These are phyloP conservation scores for Echiichthys vipera DNA, from an alignment of 2,797 vertebrate species.

Conservation along the genomic window DNA sequence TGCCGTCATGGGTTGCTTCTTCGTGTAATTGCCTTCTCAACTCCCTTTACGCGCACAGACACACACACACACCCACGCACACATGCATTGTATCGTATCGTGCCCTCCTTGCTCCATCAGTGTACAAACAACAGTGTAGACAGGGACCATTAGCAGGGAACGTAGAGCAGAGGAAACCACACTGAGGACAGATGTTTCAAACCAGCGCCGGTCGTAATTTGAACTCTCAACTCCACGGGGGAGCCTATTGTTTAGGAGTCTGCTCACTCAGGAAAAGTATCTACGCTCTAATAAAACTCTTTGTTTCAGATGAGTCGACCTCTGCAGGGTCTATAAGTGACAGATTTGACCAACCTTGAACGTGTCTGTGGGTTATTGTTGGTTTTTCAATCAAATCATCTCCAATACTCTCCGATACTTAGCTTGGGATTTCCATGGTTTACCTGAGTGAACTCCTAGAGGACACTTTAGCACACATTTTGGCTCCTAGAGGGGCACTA, in stretches of 20 bases:
- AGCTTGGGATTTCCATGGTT: not conserved
- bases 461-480: no score
- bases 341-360: constrained; percentile 1
- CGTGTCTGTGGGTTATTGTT: not conserved
- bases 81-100: constrained; percentile 4
- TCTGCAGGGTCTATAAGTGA: not conserved
- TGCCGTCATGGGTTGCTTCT: constrained; percentile 74
- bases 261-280: constrained; percentile 46
- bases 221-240: constrained; percentile 26
- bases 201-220: constrained; percentile 43
- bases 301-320: constrained; percentile 9
- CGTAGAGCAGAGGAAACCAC: constrained; percentile 65
- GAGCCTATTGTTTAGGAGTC: constrained; percentile 29
- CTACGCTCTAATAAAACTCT: constrained; percentile 18
- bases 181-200: constrained; percentile 68
- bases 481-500: no score
- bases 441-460: no score
- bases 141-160: constrained; percentile 72
- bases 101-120: constrained; percentile 9
- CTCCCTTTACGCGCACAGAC: constrained; percentile 22
- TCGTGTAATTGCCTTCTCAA: constrained; percentile 65
- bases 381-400: not conserved
- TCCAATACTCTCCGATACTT: no score
- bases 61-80: constrained; percentile 4
- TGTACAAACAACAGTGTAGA: constrained; percentile 69